Evolutionary conservation across 30 jellyfish, hydroid and myxozoan genomes (phyloP).

Genomic region (Pelagia noctiluca): DNA sequence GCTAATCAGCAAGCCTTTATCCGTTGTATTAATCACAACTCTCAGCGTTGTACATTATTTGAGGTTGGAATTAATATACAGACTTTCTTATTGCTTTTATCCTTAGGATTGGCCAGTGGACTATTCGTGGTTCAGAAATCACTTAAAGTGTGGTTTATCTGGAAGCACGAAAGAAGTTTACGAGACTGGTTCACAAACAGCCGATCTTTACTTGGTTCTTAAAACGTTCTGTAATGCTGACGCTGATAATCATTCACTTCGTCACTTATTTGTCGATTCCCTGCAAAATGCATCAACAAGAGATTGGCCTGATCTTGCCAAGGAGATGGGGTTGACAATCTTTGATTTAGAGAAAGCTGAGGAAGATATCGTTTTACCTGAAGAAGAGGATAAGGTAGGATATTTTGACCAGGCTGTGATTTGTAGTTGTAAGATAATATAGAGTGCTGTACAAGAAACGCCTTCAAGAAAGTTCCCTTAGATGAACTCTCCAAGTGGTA

Average conservation of each 20-base stretch:
- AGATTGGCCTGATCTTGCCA: slow-evolving; percentile 88
- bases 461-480: too few species aligned
- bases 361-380: slow-evolving; percentile 49
- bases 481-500: too few species aligned
- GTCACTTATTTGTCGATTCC: slow-evolving; percentile 6
- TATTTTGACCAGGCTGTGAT: not conserved
- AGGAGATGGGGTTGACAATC: slow-evolving; percentile 84
- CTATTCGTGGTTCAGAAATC: slow-evolving; percentile 65
- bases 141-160: slow-evolving; percentile 62
- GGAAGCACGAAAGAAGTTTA: slow-evolving; percentile 94
- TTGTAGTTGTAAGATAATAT: not conserved
- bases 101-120: slow-evolving; percentile 95
- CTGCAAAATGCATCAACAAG: slow-evolving; percentile 23
- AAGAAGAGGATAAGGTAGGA: slow-evolving; percentile 71
- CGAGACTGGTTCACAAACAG: slow-evolving; percentile 95
- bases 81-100: too few species aligned
- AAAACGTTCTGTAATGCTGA: slow-evolving; percentile 24
- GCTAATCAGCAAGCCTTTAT: too few species aligned
- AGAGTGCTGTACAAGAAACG: too few species aligned
- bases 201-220: slow-evolving; percentile 77
- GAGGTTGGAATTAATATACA: too few species aligned
- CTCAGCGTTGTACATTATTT: too few species aligned
- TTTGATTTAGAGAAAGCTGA: slow-evolving; percentile 50
- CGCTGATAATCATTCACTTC: not conserved
- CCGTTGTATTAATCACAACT: too few species aligned